phyloP scores from a whole-genome alignment of 2,113 vertebrate genomes.

The Coturnix japonica region DNA sequence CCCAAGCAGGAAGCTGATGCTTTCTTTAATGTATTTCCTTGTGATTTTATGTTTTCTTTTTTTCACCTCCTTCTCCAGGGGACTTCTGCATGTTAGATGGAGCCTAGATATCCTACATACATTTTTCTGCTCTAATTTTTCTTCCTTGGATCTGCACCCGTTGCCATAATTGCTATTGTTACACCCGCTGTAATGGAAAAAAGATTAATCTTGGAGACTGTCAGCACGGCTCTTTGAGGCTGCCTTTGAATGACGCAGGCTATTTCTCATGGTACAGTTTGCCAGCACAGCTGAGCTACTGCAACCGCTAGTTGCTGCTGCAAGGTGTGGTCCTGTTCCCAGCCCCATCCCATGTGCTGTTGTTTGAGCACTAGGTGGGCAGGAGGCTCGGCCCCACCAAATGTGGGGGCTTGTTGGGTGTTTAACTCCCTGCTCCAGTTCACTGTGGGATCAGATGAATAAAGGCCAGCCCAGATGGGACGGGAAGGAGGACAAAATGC shows the following conservation, averaged over 20 bases:
- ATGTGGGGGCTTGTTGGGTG: not conserved
- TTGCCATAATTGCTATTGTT: not conserved
- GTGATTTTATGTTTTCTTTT: not conserved
- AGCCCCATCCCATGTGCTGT: not conserved
- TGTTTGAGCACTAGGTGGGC: not conserved
- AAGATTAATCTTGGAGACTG: not conserved
- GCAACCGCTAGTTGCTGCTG: not conserved
- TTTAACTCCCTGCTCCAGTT: conserved; percentile 7
- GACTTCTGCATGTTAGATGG: not conserved
- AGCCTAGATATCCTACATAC: not conserved
- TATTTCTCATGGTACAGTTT: not conserved
- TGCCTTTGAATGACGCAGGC: not conserved
- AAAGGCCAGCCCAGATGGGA: not conserved
- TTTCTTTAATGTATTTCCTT: not conserved
- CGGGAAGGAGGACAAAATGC: conserved; percentile 4
- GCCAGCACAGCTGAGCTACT: not conserved
- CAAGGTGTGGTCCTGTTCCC: not conserved
- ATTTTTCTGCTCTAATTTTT: not conserved
- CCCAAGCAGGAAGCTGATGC: not conserved
- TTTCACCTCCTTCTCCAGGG: not conserved
- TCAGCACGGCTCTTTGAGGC: not conserved
- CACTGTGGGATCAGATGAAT: not conserved
- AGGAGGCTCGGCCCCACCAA: not conserved
- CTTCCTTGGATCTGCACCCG: not conserved
- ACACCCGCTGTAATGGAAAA: not conserved